phyloP scores from a whole-genome alignment of 1,140 invertebrate species.

The Cryptotermes secundus region DNA sequence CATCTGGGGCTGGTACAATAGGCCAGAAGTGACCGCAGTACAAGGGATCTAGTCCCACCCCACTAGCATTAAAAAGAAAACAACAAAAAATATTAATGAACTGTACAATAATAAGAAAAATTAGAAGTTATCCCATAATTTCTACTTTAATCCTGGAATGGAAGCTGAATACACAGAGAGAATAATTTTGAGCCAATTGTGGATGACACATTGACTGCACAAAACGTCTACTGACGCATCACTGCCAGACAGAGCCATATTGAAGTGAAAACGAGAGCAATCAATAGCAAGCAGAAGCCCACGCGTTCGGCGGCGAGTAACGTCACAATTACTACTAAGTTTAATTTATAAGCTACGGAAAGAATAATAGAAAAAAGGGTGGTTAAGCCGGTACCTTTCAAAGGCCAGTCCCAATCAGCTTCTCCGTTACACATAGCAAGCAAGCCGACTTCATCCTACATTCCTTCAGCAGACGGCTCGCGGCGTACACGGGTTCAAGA shows the following conservation, averaged over 20 bases:
- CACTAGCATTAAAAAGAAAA: no score
- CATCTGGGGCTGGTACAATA: no score
- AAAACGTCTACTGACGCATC: not conserved
- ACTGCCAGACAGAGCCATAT: not conserved
- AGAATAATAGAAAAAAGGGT: conserved; percentile 5
- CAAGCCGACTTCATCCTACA: not conserved
- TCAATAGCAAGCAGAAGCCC: not conserved
- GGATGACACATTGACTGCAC: no score
- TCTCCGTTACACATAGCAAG: not conserved
- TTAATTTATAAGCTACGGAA: not conserved
- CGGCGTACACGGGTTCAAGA: not conserved
- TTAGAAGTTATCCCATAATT: no score
- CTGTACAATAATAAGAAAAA: no score
- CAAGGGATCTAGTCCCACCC: no score
- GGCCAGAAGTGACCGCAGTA: no score
- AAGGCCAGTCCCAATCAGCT: conserved; percentile 1
- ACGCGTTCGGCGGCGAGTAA: not conserved
- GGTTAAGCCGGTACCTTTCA: not conserved
- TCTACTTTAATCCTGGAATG: no score
- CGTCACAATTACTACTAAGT: not conserved
- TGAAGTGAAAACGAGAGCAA: not conserved
- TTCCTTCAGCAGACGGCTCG: not conserved
- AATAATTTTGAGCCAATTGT: no score
- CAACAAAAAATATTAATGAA: no score
- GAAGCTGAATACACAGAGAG: no score